These are phyloP conservation scores for Larimichthys polyactis DNA, from an alignment of 2,113 vertebrate species.

Conservation along the genomic window DNA sequence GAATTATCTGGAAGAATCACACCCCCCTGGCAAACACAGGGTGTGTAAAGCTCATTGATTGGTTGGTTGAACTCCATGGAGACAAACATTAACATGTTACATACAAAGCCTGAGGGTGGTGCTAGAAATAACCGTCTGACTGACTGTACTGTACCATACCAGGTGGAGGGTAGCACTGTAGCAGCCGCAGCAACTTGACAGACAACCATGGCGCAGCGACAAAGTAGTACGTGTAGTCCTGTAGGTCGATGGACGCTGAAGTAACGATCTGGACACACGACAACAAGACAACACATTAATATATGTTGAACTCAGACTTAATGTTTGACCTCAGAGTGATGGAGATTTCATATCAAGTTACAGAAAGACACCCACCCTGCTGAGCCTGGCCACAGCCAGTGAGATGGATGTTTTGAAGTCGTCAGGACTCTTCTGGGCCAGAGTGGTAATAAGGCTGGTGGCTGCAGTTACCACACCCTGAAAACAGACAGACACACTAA, in stretches of 20 bases:
- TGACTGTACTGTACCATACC: constrained; percentile 44
- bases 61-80: no score
- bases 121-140: no score
- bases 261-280: constrained; percentile 86
- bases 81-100: no score
- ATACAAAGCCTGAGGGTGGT: no score
- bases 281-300: background rate
- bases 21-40: no score
- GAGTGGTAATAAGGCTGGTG: constrained; percentile 89
- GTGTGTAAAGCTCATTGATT: no score
- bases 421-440: constrained; percentile 92
- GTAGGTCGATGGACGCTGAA: constrained; percentile 91
- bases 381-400: constrained; percentile 89
- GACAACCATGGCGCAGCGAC: constrained; percentile 92
- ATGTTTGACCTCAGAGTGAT: background rate
- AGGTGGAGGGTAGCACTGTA: constrained; percentile 90
- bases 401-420: constrained; percentile 92
- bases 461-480: constrained; percentile 92
- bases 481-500: background rate
- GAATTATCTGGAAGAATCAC: no score
- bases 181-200: constrained; percentile 88
- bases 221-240: constrained; percentile 94
- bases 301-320: background rate
- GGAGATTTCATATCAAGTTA: background rate
- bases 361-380: constrained; percentile 80